These are phyloP conservation scores for Halcyon malimbica DNA, from an alignment of 2,113 vertebrate species.

Conservation along the genomic window DNA sequence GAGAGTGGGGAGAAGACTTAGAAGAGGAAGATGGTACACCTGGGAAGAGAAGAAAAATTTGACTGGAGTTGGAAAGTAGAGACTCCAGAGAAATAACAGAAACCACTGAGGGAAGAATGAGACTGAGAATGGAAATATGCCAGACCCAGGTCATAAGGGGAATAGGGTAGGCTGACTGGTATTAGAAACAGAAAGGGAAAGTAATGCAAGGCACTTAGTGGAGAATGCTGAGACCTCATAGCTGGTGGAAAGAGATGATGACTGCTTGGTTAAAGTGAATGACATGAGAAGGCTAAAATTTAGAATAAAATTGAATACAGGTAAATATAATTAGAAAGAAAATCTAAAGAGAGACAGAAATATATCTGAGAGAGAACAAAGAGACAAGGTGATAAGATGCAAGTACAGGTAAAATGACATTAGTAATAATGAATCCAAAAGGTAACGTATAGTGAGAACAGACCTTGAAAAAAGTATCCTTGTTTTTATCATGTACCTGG, in stretches of 20 bases:
- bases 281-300: not conserved
- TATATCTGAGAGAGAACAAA: not conserved
- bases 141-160: rapidly evolving
- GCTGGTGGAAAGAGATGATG: not conserved
- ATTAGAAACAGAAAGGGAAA: not conserved
- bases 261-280: not conserved
- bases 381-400: not conserved
- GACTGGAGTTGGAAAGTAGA: not conserved
- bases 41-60: not conserved
- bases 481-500: not conserved
- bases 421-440: not conserved
- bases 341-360: not conserved
- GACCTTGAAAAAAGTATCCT: not conserved
- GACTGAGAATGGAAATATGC: not conserved
- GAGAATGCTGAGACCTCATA: not conserved
- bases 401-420: not conserved
- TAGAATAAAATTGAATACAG: not conserved
- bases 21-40: not conserved
- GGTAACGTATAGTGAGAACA: not conserved
- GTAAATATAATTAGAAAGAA: not conserved
- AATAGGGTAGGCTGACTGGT: not conserved
- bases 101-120: not conserved
- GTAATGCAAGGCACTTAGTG: not conserved
- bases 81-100: not conserved
- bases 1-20: not conserved